Evolutionary conservation across 35 echinoderm and acorn worm species (phyloP).

Genomic region (Anneissia japonica): DNA sequence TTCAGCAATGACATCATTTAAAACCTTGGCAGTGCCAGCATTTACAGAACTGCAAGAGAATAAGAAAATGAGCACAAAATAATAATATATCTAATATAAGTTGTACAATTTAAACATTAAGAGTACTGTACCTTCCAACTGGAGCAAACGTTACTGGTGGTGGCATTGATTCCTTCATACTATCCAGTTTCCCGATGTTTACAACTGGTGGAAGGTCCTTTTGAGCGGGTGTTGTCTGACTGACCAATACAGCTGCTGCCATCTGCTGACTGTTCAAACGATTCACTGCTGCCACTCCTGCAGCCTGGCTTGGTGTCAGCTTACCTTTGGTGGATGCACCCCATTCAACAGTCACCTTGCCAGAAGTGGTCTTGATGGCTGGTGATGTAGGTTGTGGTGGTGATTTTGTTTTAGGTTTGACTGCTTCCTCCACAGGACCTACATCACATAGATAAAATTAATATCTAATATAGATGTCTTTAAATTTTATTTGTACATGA

Average conservation of each 20-base stretch:
- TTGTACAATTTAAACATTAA: too few relatives aligned
- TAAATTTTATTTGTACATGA: too few relatives aligned
- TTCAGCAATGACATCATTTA: conserved; percentile 82
- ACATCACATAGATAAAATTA: too few relatives aligned
- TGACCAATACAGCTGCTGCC: conserved; percentile 33
- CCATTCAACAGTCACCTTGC: conserved; percentile 61
- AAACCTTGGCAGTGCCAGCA: conserved; percentile 76
- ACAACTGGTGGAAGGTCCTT: conserved; percentile 75
- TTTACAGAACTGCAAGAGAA: conserved; percentile 57
- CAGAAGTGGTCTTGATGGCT: conserved; percentile 49
- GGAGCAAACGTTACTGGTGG: conserved; percentile 83
- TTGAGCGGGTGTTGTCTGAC: conserved; percentile 8
- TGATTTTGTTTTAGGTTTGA: neutral
- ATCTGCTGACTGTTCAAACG: conserved; percentile 20
- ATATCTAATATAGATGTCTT: too few relatives aligned
- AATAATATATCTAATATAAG: too few relatives aligned
- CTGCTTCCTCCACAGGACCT: neutral
- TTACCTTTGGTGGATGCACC: conserved; percentile 21
- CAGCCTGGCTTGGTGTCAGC: conserved; percentile 30
- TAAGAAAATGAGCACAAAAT: neutral
- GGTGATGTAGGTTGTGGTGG: conserved; percentile 14
- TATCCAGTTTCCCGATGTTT: conserved; percentile 82
- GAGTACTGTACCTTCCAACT: conserved; percentile 55
- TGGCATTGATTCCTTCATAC: conserved; percentile 64
- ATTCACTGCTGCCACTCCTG: neutral